Evolutionary conservation across 35 echinoderm and acorn worm genomes (phyloP), one percentile per base, ranked within the genome.

Genomic region (Heliocidaris erythrogramma): DNA sequence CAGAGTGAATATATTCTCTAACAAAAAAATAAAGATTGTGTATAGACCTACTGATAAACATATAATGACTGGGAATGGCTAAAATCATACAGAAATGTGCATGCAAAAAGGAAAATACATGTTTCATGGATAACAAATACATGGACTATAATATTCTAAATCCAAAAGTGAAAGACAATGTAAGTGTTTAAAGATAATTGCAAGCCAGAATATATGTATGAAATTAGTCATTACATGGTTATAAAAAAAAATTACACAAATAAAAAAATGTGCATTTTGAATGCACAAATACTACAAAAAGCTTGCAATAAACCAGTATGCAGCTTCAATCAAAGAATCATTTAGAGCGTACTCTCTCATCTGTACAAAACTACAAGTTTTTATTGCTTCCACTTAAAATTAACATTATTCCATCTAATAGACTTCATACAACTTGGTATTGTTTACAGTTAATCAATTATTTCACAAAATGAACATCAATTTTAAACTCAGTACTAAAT

Each of bases 351-450:
- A 78, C n/a, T 78, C 27, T 78, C 14, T 78, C 27, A 27, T 78
- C 65, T 78, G 65, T 78, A 78, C 65, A 78, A 78, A 27, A 78
- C 65, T 78, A 78, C 65, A 69, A 16, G 60, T 69, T 69, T 69
- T 24, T 69, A 52, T 21, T 69, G 2, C 5, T 21, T 69, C 17
- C 60, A 78, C 65, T 21, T 78, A 78, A 5, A 17, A 78, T 78
- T 27, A 17, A 78, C 18, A 78, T 27, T 27, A 78, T 78, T 78
- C 65, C 65, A 78, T 78, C 65, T 78, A 78, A 78, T n/a, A 78
- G 65, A 78, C 65, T 78, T 78, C 65, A 78, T 78, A 78, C 65
- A 78, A 78, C 65, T 78, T 78, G n/a, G 65, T n/a, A 27, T 78
- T 78, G 27, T 78, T 78, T 24, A 78, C 65, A 78, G 27, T 21